Evolutionary conservation across 2,113 vertebrate genomes (phyloP), one percentile per base, ranked within the genome.

Genomic region (Antechinus stuartii): DNA sequence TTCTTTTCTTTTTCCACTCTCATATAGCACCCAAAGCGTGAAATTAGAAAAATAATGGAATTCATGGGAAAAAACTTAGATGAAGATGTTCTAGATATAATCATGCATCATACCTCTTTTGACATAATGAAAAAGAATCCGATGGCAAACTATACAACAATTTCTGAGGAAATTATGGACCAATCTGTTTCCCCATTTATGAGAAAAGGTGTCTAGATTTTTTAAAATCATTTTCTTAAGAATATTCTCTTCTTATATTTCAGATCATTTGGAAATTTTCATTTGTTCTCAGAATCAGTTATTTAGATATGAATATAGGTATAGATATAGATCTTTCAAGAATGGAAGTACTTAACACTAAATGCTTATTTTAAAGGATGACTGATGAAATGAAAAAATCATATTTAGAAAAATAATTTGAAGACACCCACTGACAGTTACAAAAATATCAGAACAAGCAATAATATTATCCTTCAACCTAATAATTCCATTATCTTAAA

Each of bases 121-220:
- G 91, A 96, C 8, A 46, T 97, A 11, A 98, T 98, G 97, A 98
- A 97, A 90, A 46, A 95, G 53, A 98, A 98, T 91, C 96, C 98
- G 0, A 96, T 98, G 97, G 93, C 93, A 52, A 98, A 98, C 94
- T 97, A 96, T 54, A 91, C 84, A 0, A 12, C 55, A 0, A 0
- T 97, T 53, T 95, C 97, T 2, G 1, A 9, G 2, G 55, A 93
- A 12, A 0, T 97, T 19, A 96, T 98, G 96, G 95, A 98, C 94
- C 98, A 97, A 22, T 96, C 97, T 11, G 57, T 98, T 94, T 98
- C 98, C 90, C 95, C 98, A 54, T 98, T 98, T 90, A 98, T 98
- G 96, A 95, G 98, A 91, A 98, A 98, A 98, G 98, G 98, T 98
- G 57, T 91, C 91, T 94, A 52, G 50, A 47, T 55, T 94, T 95